phyloP scores from a whole-genome alignment of 2,888 invertebrate genomes.

The Helleia helle region DNA sequence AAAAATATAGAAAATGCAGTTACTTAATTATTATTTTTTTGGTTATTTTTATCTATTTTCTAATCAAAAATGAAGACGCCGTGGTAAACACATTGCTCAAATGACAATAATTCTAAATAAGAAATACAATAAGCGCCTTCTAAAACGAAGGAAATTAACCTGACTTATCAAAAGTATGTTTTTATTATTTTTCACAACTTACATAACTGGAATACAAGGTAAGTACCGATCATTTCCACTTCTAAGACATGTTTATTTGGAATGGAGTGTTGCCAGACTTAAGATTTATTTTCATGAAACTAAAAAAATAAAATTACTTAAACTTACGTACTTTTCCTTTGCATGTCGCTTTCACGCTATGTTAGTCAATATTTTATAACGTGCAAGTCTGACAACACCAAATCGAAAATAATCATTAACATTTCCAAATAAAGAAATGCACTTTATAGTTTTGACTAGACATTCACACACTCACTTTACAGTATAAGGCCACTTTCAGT shows the following conservation, averaged over 20 bases:
- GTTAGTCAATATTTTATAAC: too few species aligned
- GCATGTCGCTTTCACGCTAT: too few species aligned
- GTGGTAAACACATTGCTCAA: constrained; percentile 14
- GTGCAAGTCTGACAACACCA: background rate
- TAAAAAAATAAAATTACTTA: too few species aligned
- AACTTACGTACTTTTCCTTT: too few species aligned
- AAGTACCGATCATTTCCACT: constrained; percentile 1
- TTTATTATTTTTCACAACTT: constrained; percentile 10
- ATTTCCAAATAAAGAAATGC: constrained; percentile 14
- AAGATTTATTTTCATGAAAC: too few species aligned
- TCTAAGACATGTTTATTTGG: background rate
- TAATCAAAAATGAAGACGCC: constrained; percentile 19
- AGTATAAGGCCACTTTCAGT: constrained; percentile 1
- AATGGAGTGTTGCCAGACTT: constrained; percentile 2
- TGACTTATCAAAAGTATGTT: constrained; percentile 14
- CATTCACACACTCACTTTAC: constrained; percentile 41
- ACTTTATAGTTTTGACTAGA: constrained; percentile 48
- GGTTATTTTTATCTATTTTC: constrained; percentile 23
- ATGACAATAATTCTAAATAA: constrained; percentile 21
- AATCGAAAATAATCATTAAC: constrained; percentile 1
- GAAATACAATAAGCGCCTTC: constrained; percentile 38
- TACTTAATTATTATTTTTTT: constrained; percentile 17
- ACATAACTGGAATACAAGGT: constrained; percentile 1
- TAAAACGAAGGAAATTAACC: constrained; percentile 50
- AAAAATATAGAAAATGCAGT: constrained; percentile 24